phyloP scores from a whole-genome alignment of 1,140 invertebrate genomes.

The Drosophila parvula region DNA sequence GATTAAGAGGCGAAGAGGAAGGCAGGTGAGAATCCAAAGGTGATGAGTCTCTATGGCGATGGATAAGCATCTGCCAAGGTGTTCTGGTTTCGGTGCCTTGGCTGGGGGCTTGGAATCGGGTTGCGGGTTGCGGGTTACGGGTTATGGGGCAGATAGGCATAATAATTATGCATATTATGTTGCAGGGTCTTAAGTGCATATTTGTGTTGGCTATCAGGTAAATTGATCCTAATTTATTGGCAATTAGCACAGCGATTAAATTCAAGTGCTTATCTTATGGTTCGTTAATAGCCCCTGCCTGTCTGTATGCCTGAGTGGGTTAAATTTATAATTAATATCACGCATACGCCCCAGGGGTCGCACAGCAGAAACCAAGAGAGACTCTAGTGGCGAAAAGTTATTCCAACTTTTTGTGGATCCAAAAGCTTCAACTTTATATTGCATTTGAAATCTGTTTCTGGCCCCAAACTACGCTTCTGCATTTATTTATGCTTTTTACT shows the following conservation, averaged over 20 bases:
- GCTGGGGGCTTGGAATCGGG: neutral
- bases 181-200: slow-evolving; percentile 53
- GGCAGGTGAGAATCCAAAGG: slow-evolving; percentile 23
- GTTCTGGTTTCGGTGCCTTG: too few relatives aligned
- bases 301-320: slow-evolving; percentile 1
- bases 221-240: slow-evolving; percentile 63
- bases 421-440: slow-evolving; percentile 27
- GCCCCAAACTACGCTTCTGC: slow-evolving; percentile 13
- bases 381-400: slow-evolving; percentile 11
- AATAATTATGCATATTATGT: slow-evolving; percentile 72
- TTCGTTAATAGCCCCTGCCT: slow-evolving; percentile 42
- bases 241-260: slow-evolving; percentile 68
- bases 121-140: slow-evolving; percentile 1
- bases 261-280: slow-evolving; percentile 40
- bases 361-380: neutral
- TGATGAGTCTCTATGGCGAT: slow-evolving; percentile 19
- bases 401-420: slow-evolving; percentile 9
- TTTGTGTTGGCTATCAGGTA: slow-evolving; percentile 38
- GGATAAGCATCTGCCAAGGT: slow-evolving; percentile 26
- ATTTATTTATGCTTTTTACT: slow-evolving; percentile 29
- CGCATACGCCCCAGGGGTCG: slow-evolving; percentile 46
- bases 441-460: slow-evolving; percentile 20
- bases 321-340: slow-evolving; percentile 51
- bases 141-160: slow-evolving; percentile 17
- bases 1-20: slow-evolving; percentile 54